Base-by-base conservation (phyloP, 2,113 vertebrate genomes). In the Rhineura floridana region DNA sequence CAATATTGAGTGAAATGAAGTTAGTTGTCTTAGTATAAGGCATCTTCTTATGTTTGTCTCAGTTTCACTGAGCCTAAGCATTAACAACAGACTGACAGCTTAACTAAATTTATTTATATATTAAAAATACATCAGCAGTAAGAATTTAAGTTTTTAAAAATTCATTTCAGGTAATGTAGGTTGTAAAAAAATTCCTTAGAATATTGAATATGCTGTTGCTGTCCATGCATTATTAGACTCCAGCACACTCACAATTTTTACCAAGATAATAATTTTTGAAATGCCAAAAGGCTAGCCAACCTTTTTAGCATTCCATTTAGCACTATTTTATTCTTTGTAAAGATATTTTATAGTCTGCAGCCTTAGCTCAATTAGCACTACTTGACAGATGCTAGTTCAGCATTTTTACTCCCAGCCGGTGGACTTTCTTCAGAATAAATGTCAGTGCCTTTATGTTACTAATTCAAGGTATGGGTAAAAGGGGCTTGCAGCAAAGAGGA, bases 381-480 rank as follows among this genome's bases (percentile, higher is more conserved):
- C 92, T 89, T 94, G 94, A 92, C 95, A 96, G 95, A 95, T 95
- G 93, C 95, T 96, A 95, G 90, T 95, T 96, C 95, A 96, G 94
- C 94, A 84, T 93, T 95, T 95, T 95, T 94, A 94, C 90, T 91
- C 88, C 92, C 83, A 93, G 92, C 88, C 91, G 93, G 59, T 90
- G 90, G 70, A 92, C 91, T 87, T 96, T 94, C 91, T 93, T 94
- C 94, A 93, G 91, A 94, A 95, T 95, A 95, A 95, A 95, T 94
- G 92, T 95, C 95, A 95, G 93, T 92, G 93, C 94, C 95, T 96
- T 95, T 96, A 95, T 95, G 92, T 94, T 94, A 89, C 94, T 95
- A 96, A 95, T 96, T 96, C 94, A 94, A 95, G 92, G 93, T 95
- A 94, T 91, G 94, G 92, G 93, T 94, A 93, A 95, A 95, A 95